Base-by-base conservation (phyloP, 2,888 invertebrate species). In the Lepetodrilus schrolli region DNA sequence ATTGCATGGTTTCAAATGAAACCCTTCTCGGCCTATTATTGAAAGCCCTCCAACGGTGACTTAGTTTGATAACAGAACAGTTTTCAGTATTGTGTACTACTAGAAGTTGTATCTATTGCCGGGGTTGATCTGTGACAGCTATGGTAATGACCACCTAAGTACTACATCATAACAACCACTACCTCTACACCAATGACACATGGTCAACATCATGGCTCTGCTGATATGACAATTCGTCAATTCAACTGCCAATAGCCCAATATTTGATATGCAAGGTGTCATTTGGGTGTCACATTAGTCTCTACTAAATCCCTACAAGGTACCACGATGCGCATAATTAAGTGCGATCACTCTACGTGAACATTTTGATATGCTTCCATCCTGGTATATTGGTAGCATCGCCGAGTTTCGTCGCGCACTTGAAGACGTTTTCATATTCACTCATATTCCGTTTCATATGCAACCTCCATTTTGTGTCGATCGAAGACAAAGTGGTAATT, bases 401-500 rank as follows among this genome's bases (percentile, higher is more conserved):
- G n/a, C n/a, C n/a, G n/a, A n/a, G n/a, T n/a, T n/a, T n/a, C n/a
- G n/a, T n/a, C n/a, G 13, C 43, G 13, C n/a, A 43, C 43, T 43
- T 8, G 58, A 30, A 13, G 30, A 58, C 10, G 34, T 58, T 58
- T 58, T 58, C 58, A 58, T 58, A 58, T 58, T 58, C 58, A 30
- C 58, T 58, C 58, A 23, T 58, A 58, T 23, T 43, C 17, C 43
- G 43, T 43, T 7, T 48, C 48, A 48, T 58, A 58, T 58, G 23
- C 21, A 2, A 43, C 43, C 30, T 23, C 34, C 30, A 58, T 13
- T 30, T 8, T 23, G 30, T 51, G 58, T 58, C 10, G 26, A 34
- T 26, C 30, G 34, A 58, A 58, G 58, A 34, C 26, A 58, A 58
- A 58, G 58, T 58, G 30, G 58, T 30, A 58, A 58, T 72, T 49